Evolutionary conservation across 2,113 vertebrate genomes (phyloP), one percentile per base, ranked within the genome.

Genomic region (Cyprinodon tularosa): DNA sequence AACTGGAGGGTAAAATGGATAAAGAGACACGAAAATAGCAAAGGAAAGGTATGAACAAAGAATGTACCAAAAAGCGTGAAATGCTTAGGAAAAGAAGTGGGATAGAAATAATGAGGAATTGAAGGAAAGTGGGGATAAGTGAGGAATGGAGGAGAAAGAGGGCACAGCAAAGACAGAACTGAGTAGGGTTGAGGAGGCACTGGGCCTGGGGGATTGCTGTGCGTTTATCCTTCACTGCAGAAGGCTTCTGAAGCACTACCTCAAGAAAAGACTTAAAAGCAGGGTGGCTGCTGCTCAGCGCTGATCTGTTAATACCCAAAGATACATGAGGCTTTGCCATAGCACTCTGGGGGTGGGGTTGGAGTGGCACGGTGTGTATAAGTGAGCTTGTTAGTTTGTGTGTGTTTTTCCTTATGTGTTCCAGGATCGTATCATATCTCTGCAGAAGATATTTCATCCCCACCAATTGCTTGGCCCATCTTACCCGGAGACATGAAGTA

Each of bases 251-350:
- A 93, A 92, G 86, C 89, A 83, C 84, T 90, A 92, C 92, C 90
- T 93, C 92, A 91, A 91, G 90, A 93, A 86, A 84, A 89, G 86
- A 89, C 89, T 91, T 93, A 90, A 92, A 94, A 94, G 90, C 84
- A 77, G 82, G 85, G 78, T 86, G 88, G 86, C 86, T 86, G 86
- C 90, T 88, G 80, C 80, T 92, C 83, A 62, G 75, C 65, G 47
- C 87, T 94, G 91, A 90, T 92, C 91, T 89, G 88, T 91, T 94
- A 93, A 93, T 91, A 88, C 88, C 86, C 82, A 66, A 78, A 85
- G 88, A 89, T 84, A 88, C 89, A 90, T 40, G 38, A 76, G 79
- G 83, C 85, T 87, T 80, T 74, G 6, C 71, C 71, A 75, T 62
- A 57, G 68, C 66, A 74, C 78, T 83, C 82, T 70, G 60, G 74